These are phyloP conservation scores for Dermochelys coriacea DNA, from an alignment of 2,797 vertebrate species.

Conservation along the genomic window DNA sequence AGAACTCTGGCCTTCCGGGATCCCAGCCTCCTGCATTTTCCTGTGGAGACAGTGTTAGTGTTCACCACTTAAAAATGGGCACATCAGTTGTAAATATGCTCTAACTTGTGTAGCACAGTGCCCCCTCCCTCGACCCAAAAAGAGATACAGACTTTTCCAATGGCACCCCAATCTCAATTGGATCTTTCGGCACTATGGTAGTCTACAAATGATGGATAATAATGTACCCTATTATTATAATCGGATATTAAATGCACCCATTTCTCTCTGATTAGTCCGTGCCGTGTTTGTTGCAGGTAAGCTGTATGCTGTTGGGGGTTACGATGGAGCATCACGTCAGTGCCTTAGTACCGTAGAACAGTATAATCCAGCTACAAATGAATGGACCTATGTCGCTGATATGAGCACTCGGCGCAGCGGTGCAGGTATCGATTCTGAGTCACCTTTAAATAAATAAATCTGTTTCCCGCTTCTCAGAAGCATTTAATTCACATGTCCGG, in stretches of 20 bases:
- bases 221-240: accelerated
- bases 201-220: accelerated
- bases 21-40: background rate
- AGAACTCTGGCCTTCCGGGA: background rate
- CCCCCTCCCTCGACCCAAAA: background rate
- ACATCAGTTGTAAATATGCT: background rate
- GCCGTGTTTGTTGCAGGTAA: constrained; percentile 83
- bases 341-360: constrained; percentile 97
- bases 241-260: background rate
- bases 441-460: accelerated
- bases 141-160: background rate
- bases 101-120: background rate
- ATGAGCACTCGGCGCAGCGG: constrained; percentile 98
- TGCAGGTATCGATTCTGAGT: constrained; percentile 84
- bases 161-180: background rate
- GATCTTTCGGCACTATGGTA: accelerated
- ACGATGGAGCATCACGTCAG: constrained; percentile 95
- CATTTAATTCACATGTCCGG: too few relatives aligned
- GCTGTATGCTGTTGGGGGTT: constrained; percentile 94
- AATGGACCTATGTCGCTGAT: constrained; percentile 93
- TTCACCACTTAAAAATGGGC: background rate
- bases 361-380: constrained; percentile 91
- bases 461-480: accelerated
- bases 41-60: background rate
- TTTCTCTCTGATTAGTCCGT: background rate